Percentiles rank a stretch among this genome's conserved stretches.
Evolutionary conservation across 2,888 invertebrate species (phyloP).

Genomic region (Kryphioiulus occultus): DNA sequence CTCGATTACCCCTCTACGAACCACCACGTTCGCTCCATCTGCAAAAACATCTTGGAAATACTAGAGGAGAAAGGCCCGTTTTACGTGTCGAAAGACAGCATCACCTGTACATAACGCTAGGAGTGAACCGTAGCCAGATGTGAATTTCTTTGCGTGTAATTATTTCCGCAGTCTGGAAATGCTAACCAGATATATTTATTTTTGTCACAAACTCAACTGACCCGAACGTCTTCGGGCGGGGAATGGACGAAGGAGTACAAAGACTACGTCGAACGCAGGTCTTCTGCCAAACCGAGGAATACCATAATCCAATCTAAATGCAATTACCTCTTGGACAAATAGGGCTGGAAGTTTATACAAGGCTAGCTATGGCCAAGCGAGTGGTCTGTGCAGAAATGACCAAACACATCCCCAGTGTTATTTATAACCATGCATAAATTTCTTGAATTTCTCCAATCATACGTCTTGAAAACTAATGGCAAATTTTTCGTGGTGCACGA

Average conservation of each 20-base stretch:
- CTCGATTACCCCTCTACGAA: constrained; percentile 58
- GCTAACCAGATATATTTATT: not conserved
- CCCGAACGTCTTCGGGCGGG: not conserved
- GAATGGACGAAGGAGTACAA: not conserved
- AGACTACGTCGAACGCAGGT: not conserved
- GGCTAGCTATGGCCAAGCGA: not conserved
- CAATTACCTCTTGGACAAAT: not conserved
- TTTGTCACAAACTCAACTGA: not conserved
- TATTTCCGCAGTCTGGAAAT: not conserved
- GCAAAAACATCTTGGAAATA: constrained; percentile 54
- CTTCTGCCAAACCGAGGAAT: not conserved
- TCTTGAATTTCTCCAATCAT: no score
- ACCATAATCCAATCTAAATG: not conserved
- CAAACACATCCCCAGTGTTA: no score
- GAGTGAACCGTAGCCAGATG: not conserved
- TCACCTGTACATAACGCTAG: not conserved
- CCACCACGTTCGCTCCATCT: constrained; percentile 54
- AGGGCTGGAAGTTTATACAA: not conserved
- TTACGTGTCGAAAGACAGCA: constrained; percentile 33
- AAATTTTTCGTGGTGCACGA: no score
- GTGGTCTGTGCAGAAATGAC: no score
- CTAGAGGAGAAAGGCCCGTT: constrained; percentile 54
- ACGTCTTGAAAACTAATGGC: no score
- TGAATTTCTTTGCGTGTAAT: not conserved
- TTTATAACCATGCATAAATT: no score